A percentile compares a stretch with the other conserved stretches of the same genome.
phyloP scores from a whole-genome alignment of 2,888 invertebrate species.

The Caenorhabditis sulstoni region DNA sequence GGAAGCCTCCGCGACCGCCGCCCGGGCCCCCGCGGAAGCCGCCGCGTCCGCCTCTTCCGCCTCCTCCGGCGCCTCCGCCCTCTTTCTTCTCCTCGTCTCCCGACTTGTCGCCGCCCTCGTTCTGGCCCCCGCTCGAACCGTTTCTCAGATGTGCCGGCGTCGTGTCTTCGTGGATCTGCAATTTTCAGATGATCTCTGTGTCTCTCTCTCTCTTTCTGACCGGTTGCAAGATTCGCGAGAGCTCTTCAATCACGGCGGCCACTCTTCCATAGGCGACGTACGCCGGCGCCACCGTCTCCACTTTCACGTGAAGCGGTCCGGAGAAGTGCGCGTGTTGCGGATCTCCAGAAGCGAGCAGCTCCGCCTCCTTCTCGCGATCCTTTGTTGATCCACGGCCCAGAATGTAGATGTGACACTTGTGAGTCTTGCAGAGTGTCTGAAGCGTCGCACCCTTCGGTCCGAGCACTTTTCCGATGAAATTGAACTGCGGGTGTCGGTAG shows the following conservation, averaged over 20 bases:
- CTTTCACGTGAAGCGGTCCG: constrained; percentile 80
- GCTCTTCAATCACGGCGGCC: constrained; percentile 77
- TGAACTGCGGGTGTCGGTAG: constrained; percentile 80
- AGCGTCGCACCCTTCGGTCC: constrained; percentile 80
- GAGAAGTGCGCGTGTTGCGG: constrained; percentile 80
- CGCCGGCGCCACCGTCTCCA: constrained; percentile 79
- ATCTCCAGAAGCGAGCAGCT: constrained; percentile 78
- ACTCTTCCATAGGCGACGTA: constrained; percentile 79
- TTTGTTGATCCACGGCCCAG: constrained; percentile 80
- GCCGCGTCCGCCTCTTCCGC: constrained; percentile 52
- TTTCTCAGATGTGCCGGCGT: constrained; percentile 66
- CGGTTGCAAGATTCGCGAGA: constrained; percentile 73
- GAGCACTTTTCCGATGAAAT: constrained; percentile 80
- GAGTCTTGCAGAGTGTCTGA: constrained; percentile 77
- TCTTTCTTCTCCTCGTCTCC: constrained; percentile 5
- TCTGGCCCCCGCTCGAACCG: constrained; percentile 30
- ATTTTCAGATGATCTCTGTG: not conserved
- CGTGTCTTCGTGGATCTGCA: constrained; percentile 65
- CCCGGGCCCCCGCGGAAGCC: constrained; percentile 37
- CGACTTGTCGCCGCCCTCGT: constrained; percentile 25
- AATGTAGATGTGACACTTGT: constrained; percentile 80
- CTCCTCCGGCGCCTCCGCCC: constrained; percentile 12
- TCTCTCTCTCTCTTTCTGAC: constrained; percentile 37
- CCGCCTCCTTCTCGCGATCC: constrained; percentile 78
- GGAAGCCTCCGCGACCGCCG: constrained; percentile 54